Percentiles rank a stretch among this genome's conserved stretches.
Conservation (phyloP, 2,113 vertebrate genomes). For the Corythoichthys intestinalis region DNA sequence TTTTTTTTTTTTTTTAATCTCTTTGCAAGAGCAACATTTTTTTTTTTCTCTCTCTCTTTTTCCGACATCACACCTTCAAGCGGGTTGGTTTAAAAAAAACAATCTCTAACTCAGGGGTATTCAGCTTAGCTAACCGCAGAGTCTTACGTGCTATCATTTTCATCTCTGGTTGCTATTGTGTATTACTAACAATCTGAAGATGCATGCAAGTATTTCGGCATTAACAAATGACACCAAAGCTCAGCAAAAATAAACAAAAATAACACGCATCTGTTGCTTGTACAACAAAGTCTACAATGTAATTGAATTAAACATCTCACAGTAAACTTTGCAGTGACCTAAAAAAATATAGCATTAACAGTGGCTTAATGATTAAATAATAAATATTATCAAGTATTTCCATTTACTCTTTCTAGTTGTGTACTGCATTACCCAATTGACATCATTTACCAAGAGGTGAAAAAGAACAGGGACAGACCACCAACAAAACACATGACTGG, state of each 20-base stretch:
- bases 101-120: conserved; percentile 71
- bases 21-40: conserved; percentile 28
- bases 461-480: neutral
- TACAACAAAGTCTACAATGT: conserved; percentile 70
- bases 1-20: conserved; percentile 16
- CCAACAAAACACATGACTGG: neutral
- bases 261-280: conserved; percentile 74
- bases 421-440: conserved; percentile 12
- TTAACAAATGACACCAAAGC: conserved; percentile 40
- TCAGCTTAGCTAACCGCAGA: conserved; percentile 48
- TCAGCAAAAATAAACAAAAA: conserved; percentile 63
- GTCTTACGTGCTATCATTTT: conserved; percentile 55
- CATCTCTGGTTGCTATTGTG: conserved; percentile 56
- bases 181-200: conserved; percentile 68
- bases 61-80: conserved; percentile 59
- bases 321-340: conserved; percentile 63
- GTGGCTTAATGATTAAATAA: conserved; percentile 1
- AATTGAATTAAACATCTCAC: conserved; percentile 71
- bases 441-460: no score
- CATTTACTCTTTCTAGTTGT: neutral
- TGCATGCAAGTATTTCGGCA: conserved; percentile 37
- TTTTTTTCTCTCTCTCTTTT: conserved; percentile 23
- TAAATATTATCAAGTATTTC: no score
- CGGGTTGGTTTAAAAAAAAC: conserved; percentile 58
- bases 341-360: conserved; percentile 47